Evolutionary conservation across 2,113 vertebrate species (phyloP), one percentile per base, ranked within the genome.

Genomic region (Paraplagusia blochii): DNA sequence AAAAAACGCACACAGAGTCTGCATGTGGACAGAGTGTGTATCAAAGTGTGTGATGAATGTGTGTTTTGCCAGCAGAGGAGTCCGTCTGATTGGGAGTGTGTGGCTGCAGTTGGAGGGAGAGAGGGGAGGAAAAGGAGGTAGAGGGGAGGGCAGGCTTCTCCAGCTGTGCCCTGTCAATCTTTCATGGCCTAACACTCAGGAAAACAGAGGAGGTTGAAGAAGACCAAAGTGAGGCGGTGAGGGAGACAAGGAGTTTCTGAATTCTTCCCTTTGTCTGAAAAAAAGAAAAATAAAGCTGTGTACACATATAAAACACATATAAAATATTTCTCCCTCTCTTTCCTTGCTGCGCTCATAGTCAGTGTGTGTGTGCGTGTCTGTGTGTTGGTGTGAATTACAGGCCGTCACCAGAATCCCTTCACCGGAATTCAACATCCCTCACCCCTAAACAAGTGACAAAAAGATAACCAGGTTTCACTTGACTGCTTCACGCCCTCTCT

Each of bases 111-210:
- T 66, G 19, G 55, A 9, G 59, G 57, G 61, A 47, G 53, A 35
- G 29, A 14, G 35, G 35, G 57, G n/a, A 33, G 34, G 34, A 47
- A 40, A 22, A 60, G n/a, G 42, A 44, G n/a, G 9, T 44, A 40
- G 29, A 54, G 13, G 36, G 53, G 46, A 54, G 49, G n/a, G 77
- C 71, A 65, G 53, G 71, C 49, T 47, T 82, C 71, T 79, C 85
- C 86, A 89, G 86, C 87, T 87, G 85, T 74, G 83, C 46, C 83
- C 80, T 86, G 87, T 89, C 87, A 89, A 87, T 89, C 87, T 84
- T 83, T 78, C 53, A 80, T 80, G 84, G 84, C 85, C 85, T 69
- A 65, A 84, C 72, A 76, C 74, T 72, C 38, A 4, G 80, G 66
- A 77, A 77, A 81, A 77, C 72, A 76, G 74, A 60, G 73, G 73